Base-by-base conservation (phyloP, 1,140 invertebrate genomes). In the Zophobas atratus region DNA sequence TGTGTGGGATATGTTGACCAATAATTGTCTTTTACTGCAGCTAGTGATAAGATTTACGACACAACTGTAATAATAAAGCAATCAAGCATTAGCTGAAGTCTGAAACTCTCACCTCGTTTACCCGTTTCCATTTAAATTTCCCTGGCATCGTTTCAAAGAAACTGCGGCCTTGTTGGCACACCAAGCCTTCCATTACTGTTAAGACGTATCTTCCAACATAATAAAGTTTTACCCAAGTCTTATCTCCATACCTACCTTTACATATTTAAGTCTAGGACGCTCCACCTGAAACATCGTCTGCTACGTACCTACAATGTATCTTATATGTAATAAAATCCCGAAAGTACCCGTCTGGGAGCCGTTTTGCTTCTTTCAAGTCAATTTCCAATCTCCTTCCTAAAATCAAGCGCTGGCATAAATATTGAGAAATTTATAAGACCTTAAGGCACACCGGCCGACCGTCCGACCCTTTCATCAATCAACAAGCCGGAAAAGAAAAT, bases 281-380 rank as follows among this genome's bases (percentile, higher is more conserved):
- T 49, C 71, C 71, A 73, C 71, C 71, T 73, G 71, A 73, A 73
- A 73, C 71, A 73, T 55, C 71, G 55, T 56, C 71, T 56, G 36
- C 71, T 73, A n/a, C 55, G 71, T 73, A 73, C 71, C 38, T 75
- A 75, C 72, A 75, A 75, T 75, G 72, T 75, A 75, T 75, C 72
- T 75, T 75, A 57, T 57, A 57, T 48, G 72, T 75, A 75, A 75
- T 75, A 75, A 75, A 75, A 75, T 56, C 56, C 39, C 33, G 72
- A 48, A 75, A 75, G 72, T 60, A 60, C 46, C 20, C 72, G 6
- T 75, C 56, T 56, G 72, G 72, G 72, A 75, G 72, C 51, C 72
- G 72, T 75, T 75, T 75, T 55, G 56, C 72, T 75, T 57, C 72
- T 60, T 75, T 75, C 72, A 75, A 75, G 72, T 75, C 72, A 75